These are phyloP conservation scores for Pomacea maculata DNA, from an alignment of 1,140 invertebrate species.

Conservation along the genomic window DNA sequence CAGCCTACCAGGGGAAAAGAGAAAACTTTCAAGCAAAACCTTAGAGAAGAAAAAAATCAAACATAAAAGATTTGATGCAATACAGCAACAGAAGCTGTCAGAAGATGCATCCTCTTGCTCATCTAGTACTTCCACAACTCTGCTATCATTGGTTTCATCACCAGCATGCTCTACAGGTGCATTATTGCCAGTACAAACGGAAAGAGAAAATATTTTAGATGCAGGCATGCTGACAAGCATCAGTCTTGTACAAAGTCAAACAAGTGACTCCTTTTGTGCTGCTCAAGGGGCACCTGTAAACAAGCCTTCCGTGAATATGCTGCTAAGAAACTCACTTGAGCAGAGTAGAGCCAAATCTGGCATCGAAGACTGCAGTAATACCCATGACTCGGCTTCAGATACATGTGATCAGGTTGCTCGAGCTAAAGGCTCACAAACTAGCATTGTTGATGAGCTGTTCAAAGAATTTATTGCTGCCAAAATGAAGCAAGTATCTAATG, in stretches of 20 bases:
- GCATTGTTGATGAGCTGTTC: conserved; percentile 53
- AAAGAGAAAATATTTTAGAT: background rate
- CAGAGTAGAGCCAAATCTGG: background rate
- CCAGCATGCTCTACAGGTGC: too few relatives aligned
- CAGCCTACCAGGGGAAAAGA: too few relatives aligned
- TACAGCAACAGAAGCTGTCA: background rate
- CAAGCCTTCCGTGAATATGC: background rate
- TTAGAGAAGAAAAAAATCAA: background rate
- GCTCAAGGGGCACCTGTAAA: background rate
- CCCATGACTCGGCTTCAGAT: background rate
- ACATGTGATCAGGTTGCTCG: background rate
- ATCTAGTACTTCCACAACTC: too few relatives aligned
- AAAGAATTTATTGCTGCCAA: conserved; percentile 51
- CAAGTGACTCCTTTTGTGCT: background rate
- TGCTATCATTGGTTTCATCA: background rate
- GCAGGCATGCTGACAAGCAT: background rate
- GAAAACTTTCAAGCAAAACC: too few relatives aligned
- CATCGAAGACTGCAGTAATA: background rate
- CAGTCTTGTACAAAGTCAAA: background rate
- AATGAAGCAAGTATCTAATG: conserved; percentile 42
- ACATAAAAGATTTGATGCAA: conserved; percentile 9
- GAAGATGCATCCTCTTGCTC: background rate
- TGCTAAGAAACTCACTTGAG: background rate
- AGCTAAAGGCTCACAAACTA: background rate
- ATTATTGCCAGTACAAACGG: background rate